Conservation (phyloP, 2,888 invertebrate species). For the Nomada fucata region DNA sequence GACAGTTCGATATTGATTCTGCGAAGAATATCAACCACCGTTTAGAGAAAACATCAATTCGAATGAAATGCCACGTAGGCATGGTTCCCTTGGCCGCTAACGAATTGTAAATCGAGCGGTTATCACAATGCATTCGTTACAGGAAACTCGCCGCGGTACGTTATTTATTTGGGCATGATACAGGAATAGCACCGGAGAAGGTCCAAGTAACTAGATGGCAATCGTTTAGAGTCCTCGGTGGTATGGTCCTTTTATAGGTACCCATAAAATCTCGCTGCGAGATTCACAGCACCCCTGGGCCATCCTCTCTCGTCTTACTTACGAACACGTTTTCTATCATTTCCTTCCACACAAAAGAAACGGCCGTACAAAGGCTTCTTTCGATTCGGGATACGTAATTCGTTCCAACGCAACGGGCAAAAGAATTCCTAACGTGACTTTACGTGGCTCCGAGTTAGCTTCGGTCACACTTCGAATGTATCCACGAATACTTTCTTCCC, state of each 20-base stretch:
- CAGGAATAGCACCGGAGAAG: slow-evolving; percentile 61
- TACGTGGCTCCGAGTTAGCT: slow-evolving; percentile 31
- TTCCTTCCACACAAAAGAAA: slow-evolving; percentile 53
- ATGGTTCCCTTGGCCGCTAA: slow-evolving; percentile 23
- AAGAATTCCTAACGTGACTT: slow-evolving; percentile 61
- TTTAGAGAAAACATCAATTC: not conserved
- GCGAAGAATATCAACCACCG: not conserved
- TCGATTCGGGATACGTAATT: slow-evolving; percentile 17
- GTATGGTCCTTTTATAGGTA: slow-evolving; percentile 74
- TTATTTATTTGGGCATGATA: slow-evolving; percentile 63
- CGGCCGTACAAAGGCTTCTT: slow-evolving; percentile 39
- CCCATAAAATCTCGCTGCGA: slow-evolving; percentile 77
- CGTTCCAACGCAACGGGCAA: slow-evolving; percentile 45
- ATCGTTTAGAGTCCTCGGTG: slow-evolving; percentile 66
- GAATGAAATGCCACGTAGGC: not conserved
- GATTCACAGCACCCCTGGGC: slow-evolving; percentile 66
- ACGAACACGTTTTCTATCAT: slow-evolving; percentile 64
- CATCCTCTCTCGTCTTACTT: slow-evolving; percentile 45
- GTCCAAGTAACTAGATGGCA: slow-evolving; percentile 61
- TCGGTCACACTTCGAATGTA: slow-evolving; percentile 42
- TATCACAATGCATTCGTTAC: slow-evolving; percentile 36
- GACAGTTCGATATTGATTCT: no score
- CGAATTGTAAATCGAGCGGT: slow-evolving; percentile 29
- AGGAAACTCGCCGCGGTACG: slow-evolving; percentile 9
- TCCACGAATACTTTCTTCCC: not conserved